Evolutionary conservation across 2,888 invertebrate genomes (phyloP).

Genomic region (Netelia inedita): DNA sequence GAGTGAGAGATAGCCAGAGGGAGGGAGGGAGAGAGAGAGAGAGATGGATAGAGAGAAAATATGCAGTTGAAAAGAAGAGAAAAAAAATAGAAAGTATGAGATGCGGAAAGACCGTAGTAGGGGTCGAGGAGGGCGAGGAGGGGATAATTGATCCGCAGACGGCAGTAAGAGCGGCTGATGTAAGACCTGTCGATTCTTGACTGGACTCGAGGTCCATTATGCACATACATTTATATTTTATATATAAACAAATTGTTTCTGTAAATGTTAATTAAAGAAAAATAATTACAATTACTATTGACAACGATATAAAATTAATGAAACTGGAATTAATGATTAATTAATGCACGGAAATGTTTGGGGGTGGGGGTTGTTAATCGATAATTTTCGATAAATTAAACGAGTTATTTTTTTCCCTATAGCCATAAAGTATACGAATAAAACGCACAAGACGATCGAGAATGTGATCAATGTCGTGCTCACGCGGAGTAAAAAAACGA

Average conservation of each 20-base stretch:
- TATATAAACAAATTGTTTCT: neutral
- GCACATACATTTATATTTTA: neutral
- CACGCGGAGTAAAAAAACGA: no score
- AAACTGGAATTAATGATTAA: no score
- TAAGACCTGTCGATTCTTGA: conserved; percentile 63
- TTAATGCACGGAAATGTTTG: no score
- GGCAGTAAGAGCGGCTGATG: conserved; percentile 67
- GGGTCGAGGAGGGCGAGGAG: conserved; percentile 59
- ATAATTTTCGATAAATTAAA: no score
- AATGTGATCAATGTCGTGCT: no score
- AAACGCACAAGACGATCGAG: no score
- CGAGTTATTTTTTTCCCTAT: no score
- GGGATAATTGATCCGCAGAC: conserved; percentile 70
- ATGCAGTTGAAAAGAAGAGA: neutral
- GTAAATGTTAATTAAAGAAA: no score
- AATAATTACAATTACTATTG: no score
- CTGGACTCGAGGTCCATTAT: conserved; percentile 49
- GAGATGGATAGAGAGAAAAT: conserved; percentile 3
- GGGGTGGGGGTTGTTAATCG: no score
- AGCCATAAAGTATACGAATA: no score
- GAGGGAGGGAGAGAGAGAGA: conserved; percentile 2
- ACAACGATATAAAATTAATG: no score
- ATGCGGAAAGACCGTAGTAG: conserved; percentile 60
- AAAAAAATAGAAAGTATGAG: conserved; percentile 61
- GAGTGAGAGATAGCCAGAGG: conserved; percentile 17